These are phyloP conservation scores for Leptinotarsa juncta DNA, from an alignment of 2,888 invertebrate genomes.

Conservation along the genomic window DNA sequence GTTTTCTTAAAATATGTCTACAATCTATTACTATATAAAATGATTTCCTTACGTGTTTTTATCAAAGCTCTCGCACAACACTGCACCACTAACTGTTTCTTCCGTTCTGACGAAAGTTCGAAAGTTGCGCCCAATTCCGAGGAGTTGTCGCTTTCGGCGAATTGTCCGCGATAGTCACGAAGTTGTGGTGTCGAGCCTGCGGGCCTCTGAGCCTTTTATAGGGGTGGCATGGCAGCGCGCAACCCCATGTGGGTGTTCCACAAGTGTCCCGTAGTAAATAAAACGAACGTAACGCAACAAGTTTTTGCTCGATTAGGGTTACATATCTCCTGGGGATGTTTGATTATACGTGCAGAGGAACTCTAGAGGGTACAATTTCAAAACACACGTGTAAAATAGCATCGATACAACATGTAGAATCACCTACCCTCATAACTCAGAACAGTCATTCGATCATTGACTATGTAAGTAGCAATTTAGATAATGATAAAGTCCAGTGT, in stretches of 20 bases:
- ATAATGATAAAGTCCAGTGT: too few relatives aligned
- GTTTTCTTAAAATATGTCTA: too few relatives aligned
- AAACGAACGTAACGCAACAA: constrained; percentile 12
- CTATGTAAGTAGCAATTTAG: too few relatives aligned
- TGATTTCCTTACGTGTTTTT: neutral
- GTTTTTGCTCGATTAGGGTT: constrained; percentile 13
- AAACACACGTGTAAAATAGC: too few relatives aligned
- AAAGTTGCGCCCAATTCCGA: constrained; percentile 8
- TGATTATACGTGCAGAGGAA: neutral
- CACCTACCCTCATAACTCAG: too few relatives aligned
- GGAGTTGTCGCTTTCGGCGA: constrained; percentile 1
- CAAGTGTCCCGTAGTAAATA: constrained; percentile 34
- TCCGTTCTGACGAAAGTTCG: constrained; percentile 1
- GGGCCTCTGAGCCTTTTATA: constrained; percentile 47
- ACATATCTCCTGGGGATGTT: neutral
- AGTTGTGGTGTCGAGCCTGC: constrained; percentile 38
- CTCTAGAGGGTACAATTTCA: neutral
- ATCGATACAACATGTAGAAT: too few relatives aligned
- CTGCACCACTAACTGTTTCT: constrained; percentile 1
- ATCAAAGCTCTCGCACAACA: neutral
- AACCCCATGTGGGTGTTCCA: constrained; percentile 51
- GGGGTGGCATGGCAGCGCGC: constrained; percentile 44
- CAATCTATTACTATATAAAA: neutral
- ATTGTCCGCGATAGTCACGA: constrained; percentile 19
- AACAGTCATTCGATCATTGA: too few relatives aligned